Evolutionary conservation across 2,113 vertebrate genomes (phyloP).

Genomic region (Zonotrichia leucophrys): DNA sequence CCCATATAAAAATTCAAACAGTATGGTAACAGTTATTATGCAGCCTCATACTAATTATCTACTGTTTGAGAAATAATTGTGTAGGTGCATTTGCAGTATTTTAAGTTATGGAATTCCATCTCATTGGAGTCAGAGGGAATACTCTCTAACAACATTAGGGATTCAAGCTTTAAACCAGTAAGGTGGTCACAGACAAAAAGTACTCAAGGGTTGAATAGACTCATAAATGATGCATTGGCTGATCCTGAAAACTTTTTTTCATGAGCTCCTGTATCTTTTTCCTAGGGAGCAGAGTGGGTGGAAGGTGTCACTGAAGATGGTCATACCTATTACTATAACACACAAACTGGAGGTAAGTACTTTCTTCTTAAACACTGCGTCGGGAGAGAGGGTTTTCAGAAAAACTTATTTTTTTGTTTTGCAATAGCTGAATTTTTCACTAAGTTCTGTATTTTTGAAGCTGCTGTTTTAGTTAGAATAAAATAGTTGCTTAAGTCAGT

Average conservation of each 20-base stretch:
- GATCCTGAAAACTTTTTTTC: not conserved
- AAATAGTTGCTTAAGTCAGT: not conserved
- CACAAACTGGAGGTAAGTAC: conserved; percentile 83
- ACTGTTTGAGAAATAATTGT: not conserved
- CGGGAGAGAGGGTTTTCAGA: not conserved
- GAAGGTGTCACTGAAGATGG: conserved; percentile 90
- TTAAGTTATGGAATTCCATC: not conserved
- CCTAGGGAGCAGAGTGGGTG: conserved; percentile 78
- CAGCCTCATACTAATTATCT: not conserved
- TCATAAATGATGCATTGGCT: not conserved
- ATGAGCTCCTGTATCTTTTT: not conserved
- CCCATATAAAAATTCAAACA: not conserved
- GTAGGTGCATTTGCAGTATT: not conserved
- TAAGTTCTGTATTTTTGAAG: not conserved
- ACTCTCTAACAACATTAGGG: not conserved
- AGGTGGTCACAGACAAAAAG: not conserved
- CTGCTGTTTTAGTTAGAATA: not conserved
- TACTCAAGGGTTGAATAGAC: not conserved
- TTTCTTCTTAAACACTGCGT: not conserved
- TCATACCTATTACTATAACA: conserved; percentile 90
- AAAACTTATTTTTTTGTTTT: not conserved
- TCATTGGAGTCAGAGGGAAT: not conserved
- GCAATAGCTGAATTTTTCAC: not conserved
- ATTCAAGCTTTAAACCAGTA: not conserved
- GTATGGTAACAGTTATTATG: not conserved